Base-by-base conservation (phyloP, 2,888 invertebrate genomes). In the Drosophila multiciliata region DNA sequence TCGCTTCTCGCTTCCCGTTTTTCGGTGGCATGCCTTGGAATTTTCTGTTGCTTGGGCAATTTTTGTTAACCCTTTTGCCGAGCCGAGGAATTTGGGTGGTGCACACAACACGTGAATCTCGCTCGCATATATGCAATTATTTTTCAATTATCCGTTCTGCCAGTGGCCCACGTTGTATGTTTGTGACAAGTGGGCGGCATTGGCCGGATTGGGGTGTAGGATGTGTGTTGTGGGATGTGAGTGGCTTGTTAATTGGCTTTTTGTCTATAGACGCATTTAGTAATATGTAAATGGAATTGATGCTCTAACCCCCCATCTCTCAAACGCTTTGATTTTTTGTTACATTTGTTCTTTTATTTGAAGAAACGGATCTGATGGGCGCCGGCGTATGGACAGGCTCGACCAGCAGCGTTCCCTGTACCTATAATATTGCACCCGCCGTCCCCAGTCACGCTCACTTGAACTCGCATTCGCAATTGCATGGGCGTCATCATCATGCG, bases 341-440 rank as follows among this genome's bases (percentile, higher is more conserved):
- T 26, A 5, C 20, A 11, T 60, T 45, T 55, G 29, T 8, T 26
- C 20, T 45, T 57, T 40, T 45, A 1, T 26, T 66, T 93, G 78
- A 93, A 93, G 95, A 95, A 80, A 94, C 94, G 73, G 95, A 95
- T 90, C 94, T 95, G 83, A 94, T 95, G 81, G 95, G 95, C 9
- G 95, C 95, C 33, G 94, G 94, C 68, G 95, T 95, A 83, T 95
- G 95, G 95, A 95, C 95, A 80, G 95, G 95, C 8, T 90, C 92
- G n/a, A 79, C 90, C 2, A 94, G 94, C 3, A 93, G 94, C 35
- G 91, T 68, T 23, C 66, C 80, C 12, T 75, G 75, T 29, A 68
- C 88, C 36, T 88, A 85, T 66, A 81, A 80, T 36, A 88, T 84
- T 52, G 66, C 77, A 2, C 86, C 81, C 33, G 66, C 79, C 57